These are phyloP conservation scores for Melipona quadrifasciata DNA, from an alignment of 1,140 invertebrate genomes.

Conservation along the genomic window DNA sequence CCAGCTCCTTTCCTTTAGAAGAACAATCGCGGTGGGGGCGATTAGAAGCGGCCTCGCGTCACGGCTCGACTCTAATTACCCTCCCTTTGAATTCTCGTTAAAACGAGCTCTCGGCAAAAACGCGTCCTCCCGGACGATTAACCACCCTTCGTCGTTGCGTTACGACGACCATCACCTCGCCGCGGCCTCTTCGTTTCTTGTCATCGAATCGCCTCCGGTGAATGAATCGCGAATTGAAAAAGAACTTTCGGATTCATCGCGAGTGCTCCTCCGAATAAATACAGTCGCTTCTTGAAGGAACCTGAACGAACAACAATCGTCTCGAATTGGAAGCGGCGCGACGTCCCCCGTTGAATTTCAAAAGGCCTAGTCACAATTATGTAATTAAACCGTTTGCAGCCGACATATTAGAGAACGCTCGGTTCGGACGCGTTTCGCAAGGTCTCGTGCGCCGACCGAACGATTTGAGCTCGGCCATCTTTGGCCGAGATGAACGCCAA, in stretches of 20 bases:
- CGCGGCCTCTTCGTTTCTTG: neutral
- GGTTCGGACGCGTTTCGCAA: constrained; percentile 6
- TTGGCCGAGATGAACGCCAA: constrained; percentile 12
- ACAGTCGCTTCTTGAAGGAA: neutral
- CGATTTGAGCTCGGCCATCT: constrained; percentile 5
- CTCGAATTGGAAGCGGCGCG: neutral
- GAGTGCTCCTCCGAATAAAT: neutral
- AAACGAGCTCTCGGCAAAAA: constrained; percentile 71
- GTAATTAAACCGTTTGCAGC: constrained; percentile 16
- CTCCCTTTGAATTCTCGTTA: constrained; percentile 77
- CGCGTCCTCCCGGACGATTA: neutral
- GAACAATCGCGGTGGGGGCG: constrained; percentile 36
- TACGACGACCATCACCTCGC: neutral
- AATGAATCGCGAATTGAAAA: neutral
- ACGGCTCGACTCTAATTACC: constrained; percentile 75
- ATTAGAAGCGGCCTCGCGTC: constrained; percentile 61
- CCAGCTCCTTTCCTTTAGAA: constrained; percentile 31
- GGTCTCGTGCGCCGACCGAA: neutral
- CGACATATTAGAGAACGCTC: constrained; percentile 19
- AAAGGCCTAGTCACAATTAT: constrained; percentile 20
- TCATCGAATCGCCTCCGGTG: neutral
- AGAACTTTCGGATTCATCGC: neutral
- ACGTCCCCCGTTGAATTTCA: constrained; percentile 31
- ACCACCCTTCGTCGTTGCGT: neutral
- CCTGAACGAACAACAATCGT: neutral